Base-by-base conservation (phyloP, 1,140 invertebrate species). In the Temnothorax nylanderi region DNA sequence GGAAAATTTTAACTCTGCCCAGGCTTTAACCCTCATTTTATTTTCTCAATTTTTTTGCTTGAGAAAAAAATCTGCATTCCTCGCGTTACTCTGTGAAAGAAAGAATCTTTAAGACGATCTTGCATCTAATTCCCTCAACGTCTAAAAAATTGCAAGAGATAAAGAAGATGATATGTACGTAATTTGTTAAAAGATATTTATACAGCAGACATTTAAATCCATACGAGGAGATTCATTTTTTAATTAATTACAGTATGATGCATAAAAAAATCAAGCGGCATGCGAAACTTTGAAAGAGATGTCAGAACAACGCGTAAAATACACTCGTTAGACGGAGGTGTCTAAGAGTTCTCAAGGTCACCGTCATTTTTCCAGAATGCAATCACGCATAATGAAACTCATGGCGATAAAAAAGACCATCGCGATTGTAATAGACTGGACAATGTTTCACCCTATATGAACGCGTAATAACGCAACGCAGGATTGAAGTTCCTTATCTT, bases 401-500 rank as follows among this genome's bases (percentile, higher is more conserved):
- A 44, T 1, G 8, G 1, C 10, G 7, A 74, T 54, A 74, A 74
- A 26, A 54, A 54, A 47, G 5, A 21, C 37, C 21, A 65, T n/a
- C 18, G 51, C 1, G 16, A 64, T 64, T 16, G 18, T 7, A 26
- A 11, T 6, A 44, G 26, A n/a, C 2, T 8, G 3, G 26, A 56
- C 32, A 13, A 2, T 58, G 16, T 34, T 78, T 32, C 41, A 37
- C 41, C 54, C n/a, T 13, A 32, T 44, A 32, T 44, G 13, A 44
- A 44, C 34, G 34, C 47, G 26, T 60, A 77, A 60, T 77, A 77
- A 44, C 41, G 58, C 18, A 54, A 56, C 11, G 21, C 10, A 6
- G 13, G 41, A 74, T 49, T 47, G n/a, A 49, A 60, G 54, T 84
- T 74, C 1, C 80, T 82, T 72, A 82, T 82, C 67, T 82, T 82